Percentiles rank a stretch among this genome's conserved stretches.
These are phyloP conservation scores for Caenorhabditis japonica DNA, from an alignment of 2,888 invertebrate genomes.

Conservation along the genomic window DNA sequence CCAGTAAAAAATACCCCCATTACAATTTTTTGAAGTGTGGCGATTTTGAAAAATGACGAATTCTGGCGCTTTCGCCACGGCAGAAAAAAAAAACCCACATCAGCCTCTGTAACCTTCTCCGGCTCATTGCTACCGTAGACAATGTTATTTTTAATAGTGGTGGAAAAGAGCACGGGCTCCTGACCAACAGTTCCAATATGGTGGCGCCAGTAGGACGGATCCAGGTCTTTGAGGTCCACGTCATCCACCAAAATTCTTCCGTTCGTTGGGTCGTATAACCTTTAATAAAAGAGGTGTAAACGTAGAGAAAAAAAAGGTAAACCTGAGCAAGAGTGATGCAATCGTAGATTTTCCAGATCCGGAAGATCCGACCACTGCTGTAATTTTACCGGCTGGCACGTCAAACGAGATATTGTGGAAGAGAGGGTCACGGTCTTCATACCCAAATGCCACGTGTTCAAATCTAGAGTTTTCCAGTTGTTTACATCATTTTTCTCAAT, in stretches of 20 bases:
- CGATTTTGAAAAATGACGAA: too few relatives aligned
- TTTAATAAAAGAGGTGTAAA: too few relatives aligned
- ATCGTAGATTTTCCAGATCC: slow-evolving; percentile 96
- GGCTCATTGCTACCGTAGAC: slow-evolving; percentile 85
- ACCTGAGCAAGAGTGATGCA: slow-evolving; percentile 86
- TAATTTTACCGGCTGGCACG: slow-evolving; percentile 82
- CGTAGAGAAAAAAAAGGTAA: too few relatives aligned
- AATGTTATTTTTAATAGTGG: slow-evolving; percentile 90
- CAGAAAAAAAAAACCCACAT: slow-evolving; percentile 53
- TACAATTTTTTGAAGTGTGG: too few relatives aligned
- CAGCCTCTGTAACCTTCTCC: slow-evolving; percentile 79
- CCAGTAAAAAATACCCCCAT: too few relatives aligned
- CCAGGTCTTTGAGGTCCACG: slow-evolving; percentile 84
- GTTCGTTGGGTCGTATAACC: slow-evolving; percentile 84
- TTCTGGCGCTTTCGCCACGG: too few relatives aligned
- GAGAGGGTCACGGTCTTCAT: slow-evolving; percentile 82
- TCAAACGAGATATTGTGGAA: slow-evolving; percentile 83
- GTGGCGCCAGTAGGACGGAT: slow-evolving; percentile 88
- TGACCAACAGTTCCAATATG: slow-evolving; percentile 92
- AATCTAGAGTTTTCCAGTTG: slow-evolving; percentile 81
- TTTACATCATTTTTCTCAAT: too few relatives aligned
- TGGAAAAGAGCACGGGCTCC: slow-evolving; percentile 93
- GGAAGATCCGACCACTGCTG: slow-evolving; percentile 90
- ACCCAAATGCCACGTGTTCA: slow-evolving; percentile 84
- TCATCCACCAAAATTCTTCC: slow-evolving; percentile 84